Percentiles rank a stretch among this genome's conserved stretches.
Evolutionary conservation across 1,140 invertebrate species (phyloP).

Genomic region (Venustaconcha ellipsiformis): DNA sequence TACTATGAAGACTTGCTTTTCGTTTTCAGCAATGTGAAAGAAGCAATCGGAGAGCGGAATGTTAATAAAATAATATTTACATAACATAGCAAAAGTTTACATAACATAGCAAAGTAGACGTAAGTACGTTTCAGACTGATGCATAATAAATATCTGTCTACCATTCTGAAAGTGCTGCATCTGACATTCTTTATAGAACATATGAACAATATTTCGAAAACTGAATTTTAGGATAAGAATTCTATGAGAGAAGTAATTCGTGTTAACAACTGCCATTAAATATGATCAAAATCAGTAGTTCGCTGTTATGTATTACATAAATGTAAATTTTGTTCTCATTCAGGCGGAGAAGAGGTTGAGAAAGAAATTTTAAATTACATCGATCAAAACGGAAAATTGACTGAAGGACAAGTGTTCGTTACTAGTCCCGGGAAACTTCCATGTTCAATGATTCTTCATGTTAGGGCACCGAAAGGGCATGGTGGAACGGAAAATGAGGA

Average conservation of each 20-base stretch:
- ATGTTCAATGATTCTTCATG: slow-evolving; percentile 41
- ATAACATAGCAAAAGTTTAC: no score
- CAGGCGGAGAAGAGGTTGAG: slow-evolving; percentile 37
- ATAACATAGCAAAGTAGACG: no score
- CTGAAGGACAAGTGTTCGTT: slow-evolving; percentile 26
- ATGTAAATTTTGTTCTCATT: background rate
- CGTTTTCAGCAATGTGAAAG: no score
- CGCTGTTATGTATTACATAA: background rate
- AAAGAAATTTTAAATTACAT: slow-evolving; percentile 22
- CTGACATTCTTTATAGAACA: background rate
- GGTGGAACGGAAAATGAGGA: slow-evolving; percentile 30
- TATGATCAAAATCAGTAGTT: background rate
- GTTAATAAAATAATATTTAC: no score
- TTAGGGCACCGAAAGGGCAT: slow-evolving; percentile 35
- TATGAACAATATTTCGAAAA: background rate
- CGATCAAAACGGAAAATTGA: slow-evolving; percentile 10
- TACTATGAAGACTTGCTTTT: no score
- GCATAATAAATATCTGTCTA: no score
- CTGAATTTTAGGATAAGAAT: background rate
- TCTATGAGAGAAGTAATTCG: background rate
- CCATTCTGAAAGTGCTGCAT: background rate
- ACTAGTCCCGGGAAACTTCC: slow-evolving; percentile 30
- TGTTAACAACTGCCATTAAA: background rate
- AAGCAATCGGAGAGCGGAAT: no score
- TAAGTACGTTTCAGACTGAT: no score